Percentiles rank a stretch among this genome's conserved stretches.
Conservation (phyloP, 2,113 vertebrate genomes). For the Theristicus caerulescens region DNA sequence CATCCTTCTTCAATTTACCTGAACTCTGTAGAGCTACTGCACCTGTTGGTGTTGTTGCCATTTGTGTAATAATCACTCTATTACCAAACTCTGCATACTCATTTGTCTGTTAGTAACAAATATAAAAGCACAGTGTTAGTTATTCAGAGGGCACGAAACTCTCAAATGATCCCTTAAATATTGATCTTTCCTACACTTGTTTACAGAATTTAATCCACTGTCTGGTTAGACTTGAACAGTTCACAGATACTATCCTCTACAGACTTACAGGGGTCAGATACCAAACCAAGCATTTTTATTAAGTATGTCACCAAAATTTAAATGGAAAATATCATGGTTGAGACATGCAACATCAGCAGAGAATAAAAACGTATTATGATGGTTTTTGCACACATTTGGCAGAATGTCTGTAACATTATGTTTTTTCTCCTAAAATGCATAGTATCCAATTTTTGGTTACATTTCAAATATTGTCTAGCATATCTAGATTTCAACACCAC, state of each 20-base stretch:
- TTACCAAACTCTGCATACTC: conserved; percentile 88
- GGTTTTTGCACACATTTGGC: neutral
- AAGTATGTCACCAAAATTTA: neutral
- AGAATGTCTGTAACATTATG: neutral
- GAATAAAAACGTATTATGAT: neutral
- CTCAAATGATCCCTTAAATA: neutral
- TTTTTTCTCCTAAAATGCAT: neutral
- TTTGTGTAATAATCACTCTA: conserved; percentile 87
- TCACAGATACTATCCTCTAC: neutral
- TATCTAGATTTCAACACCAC: neutral
- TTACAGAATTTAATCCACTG: neutral
- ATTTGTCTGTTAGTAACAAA: conserved; percentile 75
- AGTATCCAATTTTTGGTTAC: neutral
- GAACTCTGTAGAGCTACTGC: conserved; percentile 82
- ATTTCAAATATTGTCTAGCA: neutral
- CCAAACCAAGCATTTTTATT: neutral
- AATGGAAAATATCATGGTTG: neutral
- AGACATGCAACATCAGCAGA: neutral
- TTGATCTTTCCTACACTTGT: neutral
- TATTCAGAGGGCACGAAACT: neutral
- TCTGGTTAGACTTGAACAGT: neutral
- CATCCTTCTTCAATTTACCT: conserved; percentile 71
- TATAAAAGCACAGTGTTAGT: neutral
- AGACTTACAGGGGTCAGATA: neutral
- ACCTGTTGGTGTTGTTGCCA: conserved; percentile 87